These are phyloP conservation scores for Malaclemys terrapin DNA, from an alignment of 2,113 vertebrate species.

Conservation along the genomic window DNA sequence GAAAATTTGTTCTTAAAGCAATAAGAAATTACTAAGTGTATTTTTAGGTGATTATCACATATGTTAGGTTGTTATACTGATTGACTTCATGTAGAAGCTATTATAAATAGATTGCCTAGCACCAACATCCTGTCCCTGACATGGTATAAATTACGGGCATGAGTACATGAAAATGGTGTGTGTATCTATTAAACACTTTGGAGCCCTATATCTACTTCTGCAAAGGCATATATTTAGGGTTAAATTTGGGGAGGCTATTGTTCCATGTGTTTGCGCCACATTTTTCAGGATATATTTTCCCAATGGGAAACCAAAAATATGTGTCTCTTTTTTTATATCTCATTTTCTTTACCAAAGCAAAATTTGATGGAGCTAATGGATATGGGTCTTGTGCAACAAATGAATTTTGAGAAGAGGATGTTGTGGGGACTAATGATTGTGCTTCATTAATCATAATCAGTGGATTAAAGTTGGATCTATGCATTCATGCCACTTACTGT, in stretches of 20 bases:
- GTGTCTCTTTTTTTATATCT: neutral
- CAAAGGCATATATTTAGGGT: fast-evolving
- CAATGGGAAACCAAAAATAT: neutral
- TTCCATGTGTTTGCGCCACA: neutral
- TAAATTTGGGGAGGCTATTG: neutral
- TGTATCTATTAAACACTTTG: neutral
- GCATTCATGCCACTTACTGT: neutral
- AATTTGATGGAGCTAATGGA: neutral
- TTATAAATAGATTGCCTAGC: neutral
- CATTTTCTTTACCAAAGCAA: neutral
- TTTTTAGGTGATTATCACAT: neutral
- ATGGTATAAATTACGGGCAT: neutral
- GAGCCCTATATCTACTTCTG: neutral
- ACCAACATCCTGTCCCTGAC: neutral
- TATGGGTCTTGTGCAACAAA: neutral
- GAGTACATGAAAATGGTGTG: neutral
- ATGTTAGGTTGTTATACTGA: neutral
- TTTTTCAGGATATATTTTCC: neutral
- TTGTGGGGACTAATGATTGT: neutral
- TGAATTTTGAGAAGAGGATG: neutral
- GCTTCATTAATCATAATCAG: neutral
- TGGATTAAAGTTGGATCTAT: neutral
- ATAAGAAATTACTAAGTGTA: fast-evolving
- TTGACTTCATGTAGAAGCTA: neutral
- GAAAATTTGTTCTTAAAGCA: slow-evolving; percentile 17